Conservation (phyloP, 1,140 invertebrate genomes). For the Platyscapa corneri region DNA sequence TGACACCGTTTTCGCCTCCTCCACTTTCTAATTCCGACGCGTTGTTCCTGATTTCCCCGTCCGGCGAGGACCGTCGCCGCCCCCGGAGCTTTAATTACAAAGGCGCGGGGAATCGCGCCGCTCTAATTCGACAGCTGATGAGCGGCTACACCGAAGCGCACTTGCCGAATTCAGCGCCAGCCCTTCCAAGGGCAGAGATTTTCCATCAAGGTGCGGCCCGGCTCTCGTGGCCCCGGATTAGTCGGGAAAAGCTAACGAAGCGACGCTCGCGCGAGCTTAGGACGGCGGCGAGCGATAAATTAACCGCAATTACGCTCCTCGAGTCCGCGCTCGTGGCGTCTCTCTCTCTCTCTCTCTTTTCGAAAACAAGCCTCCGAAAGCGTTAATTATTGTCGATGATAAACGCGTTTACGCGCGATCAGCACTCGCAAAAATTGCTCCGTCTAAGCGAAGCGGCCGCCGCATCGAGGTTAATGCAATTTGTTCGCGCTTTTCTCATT, state of each 20-base stretch:
- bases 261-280: too few species aligned
- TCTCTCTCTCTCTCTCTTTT: too few species aligned
- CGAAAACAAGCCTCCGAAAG: not conserved
- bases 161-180: not conserved
- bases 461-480: constrained; percentile 14
- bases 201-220: too few species aligned
- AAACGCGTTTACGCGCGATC: not conserved
- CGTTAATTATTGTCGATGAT: not conserved
- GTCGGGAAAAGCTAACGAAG: too few species aligned
- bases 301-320: constrained; percentile 30
- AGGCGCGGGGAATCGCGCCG: not conserved
- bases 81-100: not conserved
- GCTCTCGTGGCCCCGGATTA: too few species aligned
- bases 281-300: constrained; percentile 33
- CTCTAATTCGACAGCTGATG: not conserved
- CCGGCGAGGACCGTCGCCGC: not conserved
- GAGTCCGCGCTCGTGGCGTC: too few species aligned
- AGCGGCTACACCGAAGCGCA: not conserved
- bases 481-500: not conserved
- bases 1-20: not conserved
- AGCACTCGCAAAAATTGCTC: not conserved
- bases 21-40: not conserved
- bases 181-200: not conserved
- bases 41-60: not conserved
- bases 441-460: not conserved